Evolutionary conservation across 1,140 invertebrate genomes (phyloP), one percentile per base, ranked within the genome.

Genomic region (Asobara japonica): DNA sequence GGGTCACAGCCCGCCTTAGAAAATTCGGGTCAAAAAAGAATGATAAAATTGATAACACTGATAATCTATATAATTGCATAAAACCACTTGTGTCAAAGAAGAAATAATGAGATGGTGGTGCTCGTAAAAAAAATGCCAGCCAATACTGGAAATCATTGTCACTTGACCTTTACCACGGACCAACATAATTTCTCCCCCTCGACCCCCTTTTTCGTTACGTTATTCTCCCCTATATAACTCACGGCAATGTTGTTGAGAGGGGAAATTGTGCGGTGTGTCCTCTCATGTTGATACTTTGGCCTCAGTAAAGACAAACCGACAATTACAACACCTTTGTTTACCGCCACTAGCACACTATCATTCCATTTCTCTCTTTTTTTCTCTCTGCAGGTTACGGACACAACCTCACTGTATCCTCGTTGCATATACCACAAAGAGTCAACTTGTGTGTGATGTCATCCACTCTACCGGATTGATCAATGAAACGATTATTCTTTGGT

Each of bases 241-340:
- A 16, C n/a, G 13, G 41, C 41, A 45, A 45, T 16, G 41, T 2
- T 45, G 18, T 45, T 16, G 27, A 62, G 29, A 36, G 27, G 56
- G 16, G 68, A 64, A 62, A 62, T 30, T 13, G 11, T 13, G 27
- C 7, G 51, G 27, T 30, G n/a, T 30, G 60, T 62, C 27, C 60
- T 29, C 27, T 62, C 60, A 62, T 62, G 65, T 73, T 65, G 60
- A 66, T 68, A 68, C 71, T 73, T 73, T 73, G 71, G 68, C 51
- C 61, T 33, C 16, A 16, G 66, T 56, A 68, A 48, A 68, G 71
- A 73, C 71, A 73, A 73, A 65, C 71, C 71, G 71, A 73, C 71
- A 73, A 73, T 73, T 73, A 73, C 71, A 65, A 73, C 60, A 73
- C 65, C 65, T 73, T 73, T 73, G 71, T 73, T 73, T 68, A 73